A percentile compares a stretch with the other conserved stretches of the same genome.
Conservation (phyloP, 2,888 invertebrate species). For the Arge pagana region DNA sequence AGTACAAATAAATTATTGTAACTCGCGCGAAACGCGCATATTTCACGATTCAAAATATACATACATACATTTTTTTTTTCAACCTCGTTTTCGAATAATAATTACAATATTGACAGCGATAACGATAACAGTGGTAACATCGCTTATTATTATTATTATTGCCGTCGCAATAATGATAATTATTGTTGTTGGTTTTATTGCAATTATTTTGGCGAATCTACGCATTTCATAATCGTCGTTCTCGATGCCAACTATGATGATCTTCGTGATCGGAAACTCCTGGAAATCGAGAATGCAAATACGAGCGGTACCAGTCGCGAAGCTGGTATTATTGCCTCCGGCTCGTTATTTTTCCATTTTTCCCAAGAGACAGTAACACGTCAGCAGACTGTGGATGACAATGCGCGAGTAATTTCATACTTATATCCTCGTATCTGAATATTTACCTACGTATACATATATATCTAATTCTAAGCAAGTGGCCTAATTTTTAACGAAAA, state of each 20-base stretch:
- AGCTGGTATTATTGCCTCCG: background rate
- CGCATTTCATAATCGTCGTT: too few relatives aligned
- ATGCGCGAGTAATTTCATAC: slow-evolving; percentile 25
- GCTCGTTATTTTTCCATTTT: background rate
- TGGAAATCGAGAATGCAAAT: slow-evolving; percentile 14
- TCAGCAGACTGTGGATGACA: slow-evolving; percentile 25
- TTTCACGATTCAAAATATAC: too few relatives aligned
- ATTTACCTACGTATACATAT: background rate
- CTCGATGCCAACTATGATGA: slow-evolving; percentile 21
- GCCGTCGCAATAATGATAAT: too few relatives aligned
- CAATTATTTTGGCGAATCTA: too few relatives aligned
- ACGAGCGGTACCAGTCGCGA: background rate
- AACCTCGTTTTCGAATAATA: background rate
- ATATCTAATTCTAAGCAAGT: slow-evolving; percentile 1
- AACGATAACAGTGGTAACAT: too few relatives aligned
- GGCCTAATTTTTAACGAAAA: too few relatives aligned
- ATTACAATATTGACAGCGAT: background rate
- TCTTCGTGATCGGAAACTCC: slow-evolving; percentile 17
- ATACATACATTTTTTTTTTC: too few relatives aligned
- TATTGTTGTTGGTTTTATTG: too few relatives aligned
- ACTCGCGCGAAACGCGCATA: too few relatives aligned
- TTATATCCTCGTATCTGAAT: background rate
- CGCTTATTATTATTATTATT: too few relatives aligned
- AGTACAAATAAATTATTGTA: slow-evolving; percentile 16
- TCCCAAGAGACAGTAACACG: slow-evolving; percentile 20